A percentile compares a stretch with the other conserved stretches of the same genome.
phyloP scores from a whole-genome alignment of 2,888 invertebrate genomes.

The Oxystoma pomonae region DNA sequence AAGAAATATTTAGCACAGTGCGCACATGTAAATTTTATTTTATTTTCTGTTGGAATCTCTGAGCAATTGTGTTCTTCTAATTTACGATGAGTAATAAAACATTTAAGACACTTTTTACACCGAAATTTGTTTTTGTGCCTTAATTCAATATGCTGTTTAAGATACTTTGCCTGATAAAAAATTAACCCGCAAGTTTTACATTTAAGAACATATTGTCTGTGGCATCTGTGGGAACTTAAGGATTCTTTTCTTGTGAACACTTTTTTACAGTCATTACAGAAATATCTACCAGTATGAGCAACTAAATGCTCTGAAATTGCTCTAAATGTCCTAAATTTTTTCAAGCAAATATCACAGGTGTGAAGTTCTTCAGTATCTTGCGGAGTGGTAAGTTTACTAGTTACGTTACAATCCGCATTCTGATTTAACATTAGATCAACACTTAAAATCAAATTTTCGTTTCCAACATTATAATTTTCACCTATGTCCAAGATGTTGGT shows the following conservation, averaged over 20 bases:
- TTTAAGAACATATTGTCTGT: slow-evolving; percentile 28
- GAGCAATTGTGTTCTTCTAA: slow-evolving; percentile 35
- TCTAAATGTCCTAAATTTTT: slow-evolving; percentile 34
- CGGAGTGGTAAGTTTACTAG: not conserved
- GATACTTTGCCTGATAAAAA: slow-evolving; percentile 48
- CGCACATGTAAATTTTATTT: slow-evolving; percentile 33
- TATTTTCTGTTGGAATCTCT: slow-evolving; percentile 25
- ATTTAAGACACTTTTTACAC: slow-evolving; percentile 35
- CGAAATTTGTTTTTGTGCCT: slow-evolving; percentile 37
- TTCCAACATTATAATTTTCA: slow-evolving; percentile 34
- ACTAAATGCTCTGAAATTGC: slow-evolving; percentile 47
- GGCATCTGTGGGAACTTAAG: slow-evolving; percentile 42
- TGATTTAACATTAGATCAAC: slow-evolving; percentile 26
- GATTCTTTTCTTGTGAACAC: slow-evolving; percentile 50
- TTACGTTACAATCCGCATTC: not conserved
- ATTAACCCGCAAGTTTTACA: slow-evolving; percentile 37
- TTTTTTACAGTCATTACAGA: slow-evolving; percentile 46
- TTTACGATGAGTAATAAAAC: slow-evolving; percentile 32
- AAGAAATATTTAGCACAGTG: slow-evolving; percentile 37
- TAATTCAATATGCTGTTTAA: slow-evolving; percentile 46
- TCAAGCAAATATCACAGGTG: slow-evolving; percentile 44
- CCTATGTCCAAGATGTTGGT: slow-evolving; percentile 31
- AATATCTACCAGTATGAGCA: slow-evolving; percentile 51
- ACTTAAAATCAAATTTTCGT: slow-evolving; percentile 36
- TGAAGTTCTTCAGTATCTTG: slow-evolving; percentile 21